Evolutionary conservation across 2,797 vertebrate genomes (phyloP), one percentile per base, ranked within the genome.

Genomic region (Potorous gilbertii): DNA sequence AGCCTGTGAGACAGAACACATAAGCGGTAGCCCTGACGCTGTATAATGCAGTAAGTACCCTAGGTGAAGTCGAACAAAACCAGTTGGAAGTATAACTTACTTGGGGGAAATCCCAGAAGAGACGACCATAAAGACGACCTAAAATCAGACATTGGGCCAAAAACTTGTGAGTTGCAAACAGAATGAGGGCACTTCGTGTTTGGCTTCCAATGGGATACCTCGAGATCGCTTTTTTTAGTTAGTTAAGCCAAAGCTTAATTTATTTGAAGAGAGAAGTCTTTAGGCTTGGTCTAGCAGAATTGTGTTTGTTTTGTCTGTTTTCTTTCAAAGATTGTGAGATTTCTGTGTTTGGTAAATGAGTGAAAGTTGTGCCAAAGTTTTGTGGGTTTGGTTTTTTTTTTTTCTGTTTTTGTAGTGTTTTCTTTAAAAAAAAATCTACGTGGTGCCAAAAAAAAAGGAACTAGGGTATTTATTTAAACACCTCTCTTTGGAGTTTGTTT

Each of bases 331-430:
- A 97, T 97, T 54, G 9, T 91, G 94, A 97, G 92, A 92, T 96
- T 95, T 96, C 97, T 98, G 95, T 97, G 93, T 98, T 98, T 97
- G 96, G 95, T 97, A 95, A 98, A 98, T 1, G 96, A 96, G 97
- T 56, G 92, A 94, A 96, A 94, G 92, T 95, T 94, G 98, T 98
- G 98, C 99, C 99, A 99, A 99, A 99, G 98, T 98, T 46, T 98
- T 98, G 93, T 97, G 95, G 91, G 92, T 94, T 92, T 94, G 55
- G 56, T 92, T 96, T 93, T 91, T 62, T 34, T 34, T 66, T 40
- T 62, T 62, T 11, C 10, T 62, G 97, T 96, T 81, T 93, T 55
- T 95, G 18, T 87, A 50, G 40, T 87, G 56, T 96, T 97, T 97
- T 97, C 96, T 96, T 96, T 92, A 96, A 97, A 98, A 96, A 97